phyloP scores from a whole-genome alignment of 2,113 vertebrate genomes.

The Furnarius figulus region DNA sequence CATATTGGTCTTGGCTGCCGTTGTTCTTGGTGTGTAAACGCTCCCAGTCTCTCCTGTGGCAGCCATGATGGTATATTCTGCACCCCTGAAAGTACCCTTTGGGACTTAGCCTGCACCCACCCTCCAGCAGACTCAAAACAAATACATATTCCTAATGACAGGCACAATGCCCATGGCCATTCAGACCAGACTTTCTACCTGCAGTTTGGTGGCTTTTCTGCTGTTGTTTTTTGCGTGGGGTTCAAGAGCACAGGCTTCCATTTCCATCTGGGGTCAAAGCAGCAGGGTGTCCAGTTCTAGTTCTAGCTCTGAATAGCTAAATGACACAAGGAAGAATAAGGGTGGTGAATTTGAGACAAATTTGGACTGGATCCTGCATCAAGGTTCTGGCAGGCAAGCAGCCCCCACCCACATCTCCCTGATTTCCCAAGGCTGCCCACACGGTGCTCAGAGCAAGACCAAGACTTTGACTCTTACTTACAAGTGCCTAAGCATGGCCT shows the following conservation, averaged over 20 bases:
- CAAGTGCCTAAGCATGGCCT: neutral
- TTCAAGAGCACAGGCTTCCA: neutral
- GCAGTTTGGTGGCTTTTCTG: neutral
- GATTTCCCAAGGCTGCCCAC: neutral
- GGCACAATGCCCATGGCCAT: neutral
- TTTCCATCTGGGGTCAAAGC: rapidly evolving
- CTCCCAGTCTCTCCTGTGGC: neutral
- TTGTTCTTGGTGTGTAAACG: neutral
- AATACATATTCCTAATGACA: neutral
- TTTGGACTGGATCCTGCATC: neutral
- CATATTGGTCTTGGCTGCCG: neutral
- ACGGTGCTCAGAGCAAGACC: neutral
- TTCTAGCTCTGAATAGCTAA: neutral
- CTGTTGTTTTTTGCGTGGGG: neutral
- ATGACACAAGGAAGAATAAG: neutral
- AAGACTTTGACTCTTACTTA: neutral
- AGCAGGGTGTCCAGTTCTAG: neutral
- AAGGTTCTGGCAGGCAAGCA: neutral
- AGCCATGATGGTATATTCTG: neutral
- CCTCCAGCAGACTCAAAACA: neutral
- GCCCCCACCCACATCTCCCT: neutral
- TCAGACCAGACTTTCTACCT: neutral
- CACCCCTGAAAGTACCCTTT: neutral
- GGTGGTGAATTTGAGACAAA: neutral
- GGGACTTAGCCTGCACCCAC: neutral